phyloP scores from a whole-genome alignment of 2,888 invertebrate genomes.

The Drosophila meridiana region DNA sequence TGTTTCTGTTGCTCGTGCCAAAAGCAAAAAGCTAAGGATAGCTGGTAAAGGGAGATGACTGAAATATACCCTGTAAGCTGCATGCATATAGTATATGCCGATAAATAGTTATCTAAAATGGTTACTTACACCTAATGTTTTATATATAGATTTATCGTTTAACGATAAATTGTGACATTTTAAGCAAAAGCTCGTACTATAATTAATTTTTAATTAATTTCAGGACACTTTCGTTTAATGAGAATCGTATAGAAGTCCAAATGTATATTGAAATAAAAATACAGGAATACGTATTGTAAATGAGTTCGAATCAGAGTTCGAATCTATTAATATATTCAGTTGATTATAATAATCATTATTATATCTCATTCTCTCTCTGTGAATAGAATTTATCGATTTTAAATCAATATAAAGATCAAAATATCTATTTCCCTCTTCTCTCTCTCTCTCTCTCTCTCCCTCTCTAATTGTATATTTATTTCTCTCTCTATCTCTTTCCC shows the following conservation, averaged over 20 bases:
- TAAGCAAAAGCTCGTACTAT: too few relatives aligned
- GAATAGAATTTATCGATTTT: too few relatives aligned
- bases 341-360: not conserved
- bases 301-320: too few relatives aligned
- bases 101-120: not conserved
- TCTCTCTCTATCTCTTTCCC: too few relatives aligned
- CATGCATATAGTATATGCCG: too few relatives aligned
- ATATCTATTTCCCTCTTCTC: too few relatives aligned
- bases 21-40: slow-evolving; percentile 19
- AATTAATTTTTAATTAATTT: not conserved
- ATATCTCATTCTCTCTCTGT: too few relatives aligned
- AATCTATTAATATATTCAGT: too few relatives aligned
- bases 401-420: too few relatives aligned
- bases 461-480: too few relatives aligned
- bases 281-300: too few relatives aligned
- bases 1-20: slow-evolving; percentile 70
- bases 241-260: slow-evolving; percentile 2
- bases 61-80: not conserved
- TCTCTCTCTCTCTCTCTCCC: too few relatives aligned
- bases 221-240: not conserved
- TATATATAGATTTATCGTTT: not conserved
- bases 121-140: not conserved
- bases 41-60: not conserved
- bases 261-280: not conserved
- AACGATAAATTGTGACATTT: not conserved